Evolutionary conservation across 2,888 invertebrate species (phyloP).

Genomic region (Trissoscelio sp.): DNA sequence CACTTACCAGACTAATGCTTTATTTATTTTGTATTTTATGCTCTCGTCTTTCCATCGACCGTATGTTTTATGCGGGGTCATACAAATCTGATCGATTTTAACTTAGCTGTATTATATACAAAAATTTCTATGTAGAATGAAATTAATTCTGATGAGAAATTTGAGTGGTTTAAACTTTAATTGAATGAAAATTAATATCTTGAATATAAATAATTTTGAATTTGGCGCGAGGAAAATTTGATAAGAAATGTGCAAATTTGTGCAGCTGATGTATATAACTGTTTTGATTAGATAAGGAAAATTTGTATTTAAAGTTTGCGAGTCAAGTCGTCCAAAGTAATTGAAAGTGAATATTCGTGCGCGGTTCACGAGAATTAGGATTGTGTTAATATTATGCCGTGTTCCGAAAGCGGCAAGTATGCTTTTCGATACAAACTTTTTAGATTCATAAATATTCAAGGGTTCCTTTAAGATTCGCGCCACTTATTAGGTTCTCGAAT

Average conservation of each 20-base stretch:
- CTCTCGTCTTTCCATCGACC: conserved; percentile 25
- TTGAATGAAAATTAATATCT: too few species aligned
- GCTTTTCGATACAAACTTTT: conserved; percentile 60
- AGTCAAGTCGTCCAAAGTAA: conserved; percentile 11
- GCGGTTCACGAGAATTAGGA: conserved; percentile 21
- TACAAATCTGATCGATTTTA: neutral
- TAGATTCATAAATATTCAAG: conserved; percentile 58
- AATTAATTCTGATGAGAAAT: too few species aligned
- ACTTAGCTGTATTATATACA: too few species aligned
- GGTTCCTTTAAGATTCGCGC: conserved; percentile 25
- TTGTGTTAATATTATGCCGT: conserved; percentile 45
- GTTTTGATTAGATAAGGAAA: conserved; percentile 1
- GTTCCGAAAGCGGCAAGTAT: conserved; percentile 22
- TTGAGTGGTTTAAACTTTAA: too few species aligned
- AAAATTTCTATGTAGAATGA: too few species aligned
- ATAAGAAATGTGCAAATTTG: conserved; percentile 5
- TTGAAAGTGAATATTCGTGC: conserved; percentile 29
- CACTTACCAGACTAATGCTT: conserved; percentile 50
- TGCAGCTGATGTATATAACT: neutral
- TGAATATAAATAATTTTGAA: too few species aligned
- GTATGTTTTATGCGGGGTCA: conserved; percentile 15
- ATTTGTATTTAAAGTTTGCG: conserved; percentile 13
- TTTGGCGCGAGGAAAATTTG: neutral
- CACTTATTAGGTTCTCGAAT: conserved; percentile 43
- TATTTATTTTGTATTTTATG: conserved; percentile 44